phyloP scores from a whole-genome alignment of 23 tunicate genomes.

The Styela plicata region DNA sequence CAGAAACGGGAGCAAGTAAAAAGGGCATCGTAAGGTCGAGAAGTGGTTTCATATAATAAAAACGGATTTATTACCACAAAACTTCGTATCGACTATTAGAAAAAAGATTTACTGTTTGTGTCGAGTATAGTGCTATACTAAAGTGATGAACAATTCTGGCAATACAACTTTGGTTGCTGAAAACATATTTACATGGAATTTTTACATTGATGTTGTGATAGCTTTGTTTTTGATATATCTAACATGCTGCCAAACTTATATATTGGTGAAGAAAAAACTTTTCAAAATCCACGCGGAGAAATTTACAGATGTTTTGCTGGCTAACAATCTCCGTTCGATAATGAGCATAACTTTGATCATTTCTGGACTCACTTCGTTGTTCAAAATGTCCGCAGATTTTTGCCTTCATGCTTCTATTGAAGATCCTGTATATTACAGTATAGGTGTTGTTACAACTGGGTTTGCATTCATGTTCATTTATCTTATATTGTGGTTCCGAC shows the following conservation, averaged over 20 bases:
- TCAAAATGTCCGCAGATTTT: background rate
- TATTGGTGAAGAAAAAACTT: background rate
- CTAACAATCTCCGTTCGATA: background rate
- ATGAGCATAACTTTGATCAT: background rate
- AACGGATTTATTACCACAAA: too few species aligned
- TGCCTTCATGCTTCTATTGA: background rate
- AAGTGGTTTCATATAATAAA: too few species aligned
- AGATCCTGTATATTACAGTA: background rate
- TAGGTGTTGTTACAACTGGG: background rate
- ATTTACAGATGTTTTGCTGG: background rate
- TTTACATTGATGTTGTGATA: background rate
- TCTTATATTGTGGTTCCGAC: background rate
- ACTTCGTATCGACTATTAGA: too few species aligned
- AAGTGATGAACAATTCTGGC: too few species aligned
- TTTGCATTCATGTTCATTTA: background rate
- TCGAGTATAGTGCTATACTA: too few species aligned
- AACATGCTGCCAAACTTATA: background rate
- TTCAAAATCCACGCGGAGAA: background rate
- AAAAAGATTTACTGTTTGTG: too few species aligned
- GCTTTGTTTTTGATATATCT: background rate
- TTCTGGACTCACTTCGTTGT: background rate
- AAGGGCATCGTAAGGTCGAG: too few species aligned
- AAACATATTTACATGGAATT: background rate
- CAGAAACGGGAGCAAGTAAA: too few species aligned
- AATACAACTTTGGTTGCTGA: background rate